Percentiles rank a stretch among this genome's conserved stretches.
Evolutionary conservation across 2,888 invertebrate species (phyloP).

Genomic region (Phengaris alcon): DNA sequence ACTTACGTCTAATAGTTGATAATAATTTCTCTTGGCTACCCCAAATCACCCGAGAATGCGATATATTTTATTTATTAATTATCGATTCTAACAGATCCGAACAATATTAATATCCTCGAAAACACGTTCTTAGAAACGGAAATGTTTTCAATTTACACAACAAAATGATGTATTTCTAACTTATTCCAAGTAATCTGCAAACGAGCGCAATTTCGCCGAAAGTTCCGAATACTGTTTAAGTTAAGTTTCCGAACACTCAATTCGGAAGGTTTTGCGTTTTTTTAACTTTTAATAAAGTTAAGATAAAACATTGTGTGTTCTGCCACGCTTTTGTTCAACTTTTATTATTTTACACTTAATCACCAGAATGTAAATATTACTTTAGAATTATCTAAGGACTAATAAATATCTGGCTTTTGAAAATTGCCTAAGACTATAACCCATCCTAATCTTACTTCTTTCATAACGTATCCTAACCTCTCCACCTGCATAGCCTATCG

Average conservation of each 20-base stretch:
- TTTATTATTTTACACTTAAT: not conserved
- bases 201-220: not conserved
- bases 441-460: no score
- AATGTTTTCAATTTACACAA: slow-evolving; percentile 20
- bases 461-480: not conserved
- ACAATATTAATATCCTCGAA: not conserved
- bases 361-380: no score
- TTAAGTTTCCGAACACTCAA: slow-evolving; percentile 9
- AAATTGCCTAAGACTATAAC: no score
- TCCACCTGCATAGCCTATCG: not conserved
- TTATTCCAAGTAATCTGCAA: slow-evolving; percentile 14
- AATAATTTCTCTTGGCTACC: no score
- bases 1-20: no score
- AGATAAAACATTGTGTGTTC: not conserved
- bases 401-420: no score
- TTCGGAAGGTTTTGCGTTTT: not conserved
- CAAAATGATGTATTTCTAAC: slow-evolving; percentile 1
- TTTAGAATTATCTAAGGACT: no score
- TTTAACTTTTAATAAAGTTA: slow-evolving; percentile 8
- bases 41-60: no score
- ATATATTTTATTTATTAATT: not conserved
- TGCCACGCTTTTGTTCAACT: not conserved
- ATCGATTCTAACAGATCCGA: not conserved
- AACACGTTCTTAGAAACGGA: not conserved
- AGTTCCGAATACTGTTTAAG: no score